Base-by-base conservation (phyloP, 2,797 vertebrate species). In the Anableps anableps region DNA sequence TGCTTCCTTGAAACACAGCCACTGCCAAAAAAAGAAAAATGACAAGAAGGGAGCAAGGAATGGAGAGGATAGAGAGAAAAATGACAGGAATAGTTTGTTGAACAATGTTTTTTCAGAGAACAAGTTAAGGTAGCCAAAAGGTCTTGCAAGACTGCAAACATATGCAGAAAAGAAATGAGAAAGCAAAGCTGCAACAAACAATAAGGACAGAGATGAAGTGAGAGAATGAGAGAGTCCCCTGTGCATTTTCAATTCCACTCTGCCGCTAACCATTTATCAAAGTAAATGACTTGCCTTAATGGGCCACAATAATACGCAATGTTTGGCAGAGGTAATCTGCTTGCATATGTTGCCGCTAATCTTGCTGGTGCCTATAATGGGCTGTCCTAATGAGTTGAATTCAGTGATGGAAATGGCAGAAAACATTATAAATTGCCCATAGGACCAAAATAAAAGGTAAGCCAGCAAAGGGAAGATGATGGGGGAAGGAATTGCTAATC, bases 311-410 rank as follows among this genome's bases (percentile, higher is more conserved):
- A 82, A 94, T 91, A 91, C 93, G 94, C 94, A 90, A 90, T 90
- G 89, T 90, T 93, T 91, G 93, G 91, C 86, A 85, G 88, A 90
- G 79, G 92, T 88, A 94, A 94, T 95, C 93, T 93, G 91, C 87
- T 58, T 72, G 88, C 83, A 82, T 88, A 88, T 91, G 91, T 88
- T 81, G 86, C 80, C 43, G 60, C 90, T 95, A 93, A 95, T 94
- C 91, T 89, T n/a, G 68, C 80, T 41, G 79, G 38, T 53, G 48
- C 87, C 82, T 51, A 80, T 93, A 94, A 95, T 94, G 92, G 91
- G 80, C 68, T 43, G 41, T 79, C 50, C 79, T 94, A 95, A 94
- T 92, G 91, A 93, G 91, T 71, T 82, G 81, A 89, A 92, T 91
- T 93, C 84, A 87, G 85, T 83, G 88, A 91, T 72, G 79, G 85